Evolutionary conservation across 1,140 invertebrate species (phyloP).

Genomic region (Pygmarrhopalites habei): DNA sequence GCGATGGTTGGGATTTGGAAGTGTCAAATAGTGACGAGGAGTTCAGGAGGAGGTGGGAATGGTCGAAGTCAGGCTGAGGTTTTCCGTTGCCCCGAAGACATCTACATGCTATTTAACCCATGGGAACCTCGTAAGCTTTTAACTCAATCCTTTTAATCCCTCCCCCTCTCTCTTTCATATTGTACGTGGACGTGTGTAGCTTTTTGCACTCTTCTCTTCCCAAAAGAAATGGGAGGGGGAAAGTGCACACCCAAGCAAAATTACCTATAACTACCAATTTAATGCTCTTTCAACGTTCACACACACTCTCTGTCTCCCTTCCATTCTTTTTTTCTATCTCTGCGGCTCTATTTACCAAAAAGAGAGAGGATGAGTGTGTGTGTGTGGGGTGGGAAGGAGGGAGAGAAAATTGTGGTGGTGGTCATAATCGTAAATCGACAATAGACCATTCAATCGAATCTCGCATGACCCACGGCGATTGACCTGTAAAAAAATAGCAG

Average conservation of each 20-base stretch:
- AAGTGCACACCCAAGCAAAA: neutral
- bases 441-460: no score
- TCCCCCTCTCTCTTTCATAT: no score
- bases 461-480: no score
- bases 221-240: neutral
- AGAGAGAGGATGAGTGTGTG: no score
- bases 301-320: neutral
- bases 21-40: slow-evolving; percentile 53
- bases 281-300: neutral
- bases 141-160: neutral
- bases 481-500: no score
- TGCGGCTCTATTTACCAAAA: no score
- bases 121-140: slow-evolving; percentile 67
- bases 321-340: neutral
- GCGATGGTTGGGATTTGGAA: slow-evolving; percentile 57
- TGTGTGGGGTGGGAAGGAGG: no score
- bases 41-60: slow-evolving; percentile 42
- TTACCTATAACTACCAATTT: neutral
- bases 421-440: no score
- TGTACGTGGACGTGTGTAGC: no score
- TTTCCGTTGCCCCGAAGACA: slow-evolving; percentile 49
- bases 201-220: no score
- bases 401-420: no score
- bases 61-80: slow-evolving; percentile 10
- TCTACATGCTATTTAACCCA: slow-evolving; percentile 77